Evolutionary conservation across 2,113 vertebrate species (phyloP).

Genomic region (Octodon degus): DNA sequence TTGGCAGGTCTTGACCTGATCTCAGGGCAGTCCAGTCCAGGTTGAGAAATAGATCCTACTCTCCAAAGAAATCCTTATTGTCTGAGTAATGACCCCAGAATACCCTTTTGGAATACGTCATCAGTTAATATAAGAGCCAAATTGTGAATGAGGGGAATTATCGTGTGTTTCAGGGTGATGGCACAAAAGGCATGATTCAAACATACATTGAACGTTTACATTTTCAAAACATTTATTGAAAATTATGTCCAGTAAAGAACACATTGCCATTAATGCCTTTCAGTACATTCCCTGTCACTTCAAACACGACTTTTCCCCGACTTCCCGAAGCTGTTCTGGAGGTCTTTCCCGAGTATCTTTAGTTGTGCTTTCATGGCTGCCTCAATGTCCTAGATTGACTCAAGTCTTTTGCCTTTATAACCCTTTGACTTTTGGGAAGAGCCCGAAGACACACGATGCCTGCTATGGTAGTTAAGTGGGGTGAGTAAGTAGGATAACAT

Average conservation of each 20-base stretch:
- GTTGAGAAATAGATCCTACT: background rate
- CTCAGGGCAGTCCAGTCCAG: background rate
- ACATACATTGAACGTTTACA: background rate
- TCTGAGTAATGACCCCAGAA: background rate
- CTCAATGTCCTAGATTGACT: background rate
- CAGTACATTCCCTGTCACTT: background rate
- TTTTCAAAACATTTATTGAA: background rate
- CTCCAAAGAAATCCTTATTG: background rate
- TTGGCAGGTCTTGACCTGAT: background rate
- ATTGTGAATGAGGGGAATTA: background rate
- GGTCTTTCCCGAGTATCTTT: background rate
- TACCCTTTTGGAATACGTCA: background rate
- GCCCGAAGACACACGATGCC: background rate
- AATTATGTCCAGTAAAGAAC: background rate
- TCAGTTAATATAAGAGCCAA: background rate
- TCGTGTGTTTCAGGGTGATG: background rate
- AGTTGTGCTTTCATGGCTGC: background rate
- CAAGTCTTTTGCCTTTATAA: background rate
- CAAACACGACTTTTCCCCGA: background rate
- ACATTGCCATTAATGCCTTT: background rate
- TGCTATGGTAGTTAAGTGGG: background rate
- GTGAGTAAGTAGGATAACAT: background rate
- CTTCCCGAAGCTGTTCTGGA: background rate
- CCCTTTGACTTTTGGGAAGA: background rate
- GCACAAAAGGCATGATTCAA: background rate